Base-by-base conservation (phyloP, 2,888 invertebrate species). In the Adelognathus sp. region DNA sequence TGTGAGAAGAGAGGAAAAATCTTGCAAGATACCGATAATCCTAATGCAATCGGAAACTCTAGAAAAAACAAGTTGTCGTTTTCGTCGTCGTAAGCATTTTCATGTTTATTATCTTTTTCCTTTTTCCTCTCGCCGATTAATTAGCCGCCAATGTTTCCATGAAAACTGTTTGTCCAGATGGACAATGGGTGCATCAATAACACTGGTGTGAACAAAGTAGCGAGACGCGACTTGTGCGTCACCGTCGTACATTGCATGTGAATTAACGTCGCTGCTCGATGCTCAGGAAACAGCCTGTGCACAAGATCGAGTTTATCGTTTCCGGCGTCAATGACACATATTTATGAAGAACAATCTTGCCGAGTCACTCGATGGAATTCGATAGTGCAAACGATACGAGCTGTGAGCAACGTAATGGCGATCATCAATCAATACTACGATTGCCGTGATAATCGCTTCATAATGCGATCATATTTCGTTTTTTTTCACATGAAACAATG, bases 101-200 rank as follows among this genome's bases (percentile, higher is more conserved):
- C 64, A 73, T 52, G 44, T 76, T 81, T 76, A n/a, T n/a, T 83
- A 83, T 80, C 79, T 82, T 79, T 82, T 82, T 80, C 1, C 4
- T 50, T 24, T 11, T 50, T 50, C n/a, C 6, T n/a, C 5, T 41
- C 41, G 3, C 11, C 39, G 54, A 7, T 14, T 54, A 18, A 39
- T 66, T 11, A 18, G 16, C 27, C 27, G 52, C 24, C 9, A 11
- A 27, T 36, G 31, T 31, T 54, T 14, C n/a, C 21, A 14, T 27
- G 11, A 4, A 54, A 66, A 54, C 24, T 24, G 52, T 52, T 52
- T 27, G 27, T 66, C 27, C 36, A 52, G 52, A 66, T 54, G 54
- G 16, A 18, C 1, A 27, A 54, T 66, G 39, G n/a, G 52, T 2
- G 52, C 16, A 14, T 66, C 24, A 52, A n/a, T 27, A 39, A 54